Base-by-base conservation (phyloP, 2,113 vertebrate genomes). In the Hystrix brachyura region DNA sequence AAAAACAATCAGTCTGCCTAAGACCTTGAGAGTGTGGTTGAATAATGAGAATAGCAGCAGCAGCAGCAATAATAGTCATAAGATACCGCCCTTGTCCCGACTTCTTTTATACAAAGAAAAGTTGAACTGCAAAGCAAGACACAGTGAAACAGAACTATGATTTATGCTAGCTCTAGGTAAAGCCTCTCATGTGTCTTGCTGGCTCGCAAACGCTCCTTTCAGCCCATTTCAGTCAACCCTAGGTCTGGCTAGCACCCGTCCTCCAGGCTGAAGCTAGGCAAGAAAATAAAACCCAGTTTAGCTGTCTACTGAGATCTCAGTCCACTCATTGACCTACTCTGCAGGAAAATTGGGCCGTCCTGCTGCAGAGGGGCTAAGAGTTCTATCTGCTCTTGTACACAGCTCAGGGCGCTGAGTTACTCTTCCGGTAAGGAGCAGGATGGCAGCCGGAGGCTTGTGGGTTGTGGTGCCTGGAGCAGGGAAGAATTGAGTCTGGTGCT, bases 31-130 rank as follows among this genome's bases (percentile, higher is more conserved):
- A 38, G 7, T 13, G 19, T 4, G 12, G 0, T 15, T 81, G 7
- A 57, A 51, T n/a, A 83, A 59, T 38, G 72, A n/a, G 6, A 34
- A 23, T 5, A 67, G 18, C 6, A 21, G 59, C 5, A 15, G 65
- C 5, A 69, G 48, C 9, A 53, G 13, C 34, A 72, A 43, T 32
- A 59, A 21, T 19, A 21, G 82, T 8, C 38, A 9, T 32, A 64
- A 27, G 17, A 9, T 8, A 62, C 1, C 51, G 1, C 0, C 12
- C 25, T 59, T 4, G 0, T 21, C 6, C 8, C 8, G 5, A 5
- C 21, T 53, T 23, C 38, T 85, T 67, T 67, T 59, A 79, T 83
- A 29, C 64, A 72, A 55, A 90, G 19, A 64, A 71, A 85, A 71
- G 5, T 57, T 87, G 21, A 10, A 38, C 62, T 76, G 7, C 25